phyloP scores from a whole-genome alignment of 2,888 invertebrate species.

The Leucophenga maculata region DNA sequence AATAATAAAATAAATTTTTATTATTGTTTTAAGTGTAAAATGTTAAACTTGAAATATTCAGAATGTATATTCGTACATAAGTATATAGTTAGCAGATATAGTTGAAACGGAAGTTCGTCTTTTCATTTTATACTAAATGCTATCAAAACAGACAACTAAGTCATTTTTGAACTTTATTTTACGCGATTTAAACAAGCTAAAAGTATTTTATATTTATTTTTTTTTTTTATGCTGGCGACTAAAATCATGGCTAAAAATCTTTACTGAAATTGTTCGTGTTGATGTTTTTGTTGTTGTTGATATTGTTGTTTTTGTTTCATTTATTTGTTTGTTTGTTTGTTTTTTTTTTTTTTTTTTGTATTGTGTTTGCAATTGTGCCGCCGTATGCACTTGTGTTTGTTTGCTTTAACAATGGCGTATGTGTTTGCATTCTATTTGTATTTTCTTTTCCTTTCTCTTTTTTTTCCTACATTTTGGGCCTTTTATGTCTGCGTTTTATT shows the following conservation, averaged over 20 bases:
- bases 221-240: background rate
- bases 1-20: no score
- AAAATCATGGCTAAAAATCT: background rate
- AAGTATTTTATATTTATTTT: background rate
- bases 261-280: background rate
- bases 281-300: conserved; percentile 9
- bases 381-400: background rate
- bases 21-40: no score
- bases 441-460: background rate
- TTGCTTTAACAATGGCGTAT: background rate
- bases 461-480: background rate
- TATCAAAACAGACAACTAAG: background rate
- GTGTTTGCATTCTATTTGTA: background rate
- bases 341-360: conserved; percentile 3
- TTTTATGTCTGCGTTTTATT: conserved; percentile 3
- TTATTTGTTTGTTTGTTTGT: background rate
- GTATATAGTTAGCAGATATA: background rate
- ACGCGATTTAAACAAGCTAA: background rate
- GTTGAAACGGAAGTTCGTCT: no score
- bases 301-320: conserved; percentile 24
- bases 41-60: no score
- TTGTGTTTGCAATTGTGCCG: conserved; percentile 38
- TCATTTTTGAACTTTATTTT: conserved; percentile 6
- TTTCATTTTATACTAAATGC: no score
- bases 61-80: no score